Conservation (phyloP, 2,797 vertebrate genomes). For the Delichon dasypus region DNA sequence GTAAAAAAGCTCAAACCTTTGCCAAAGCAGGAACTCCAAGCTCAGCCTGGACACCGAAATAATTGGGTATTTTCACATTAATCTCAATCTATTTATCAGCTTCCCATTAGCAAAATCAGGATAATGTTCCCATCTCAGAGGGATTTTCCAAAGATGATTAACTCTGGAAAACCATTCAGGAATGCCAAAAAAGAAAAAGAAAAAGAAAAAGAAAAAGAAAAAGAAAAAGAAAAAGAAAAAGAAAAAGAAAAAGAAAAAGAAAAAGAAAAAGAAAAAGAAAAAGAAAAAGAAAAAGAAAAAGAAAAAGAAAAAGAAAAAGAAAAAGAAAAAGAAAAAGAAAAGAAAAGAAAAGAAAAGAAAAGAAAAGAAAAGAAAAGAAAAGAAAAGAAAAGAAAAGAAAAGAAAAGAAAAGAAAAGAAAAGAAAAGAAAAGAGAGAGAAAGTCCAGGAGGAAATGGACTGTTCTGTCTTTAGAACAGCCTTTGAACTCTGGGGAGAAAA, state of each 20-base stretch:
- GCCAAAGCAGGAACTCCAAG: neutral
- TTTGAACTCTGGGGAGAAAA: neutral
- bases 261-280: neutral
- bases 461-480: neutral
- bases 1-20: neutral
- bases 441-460: fast-evolving
- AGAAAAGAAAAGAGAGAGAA: neutral
- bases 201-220: neutral
- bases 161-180: neutral
- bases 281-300: no score
- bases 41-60: neutral
- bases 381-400: no score
- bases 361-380: no score
- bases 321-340: no score
- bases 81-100: neutral
- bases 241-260: no score
- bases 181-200: neutral
- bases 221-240: neutral
- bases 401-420: no score
- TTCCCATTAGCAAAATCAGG: neutral
- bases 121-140: neutral
- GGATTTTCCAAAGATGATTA: neutral
- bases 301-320: neutral
- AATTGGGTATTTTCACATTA: neutral
- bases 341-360: no score